Percentiles rank a stretch among this genome's conserved stretches.
These are phyloP conservation scores for Petrocephalus microphthalmus DNA, from an alignment of 2,113 vertebrate species.

Conservation along the genomic window DNA sequence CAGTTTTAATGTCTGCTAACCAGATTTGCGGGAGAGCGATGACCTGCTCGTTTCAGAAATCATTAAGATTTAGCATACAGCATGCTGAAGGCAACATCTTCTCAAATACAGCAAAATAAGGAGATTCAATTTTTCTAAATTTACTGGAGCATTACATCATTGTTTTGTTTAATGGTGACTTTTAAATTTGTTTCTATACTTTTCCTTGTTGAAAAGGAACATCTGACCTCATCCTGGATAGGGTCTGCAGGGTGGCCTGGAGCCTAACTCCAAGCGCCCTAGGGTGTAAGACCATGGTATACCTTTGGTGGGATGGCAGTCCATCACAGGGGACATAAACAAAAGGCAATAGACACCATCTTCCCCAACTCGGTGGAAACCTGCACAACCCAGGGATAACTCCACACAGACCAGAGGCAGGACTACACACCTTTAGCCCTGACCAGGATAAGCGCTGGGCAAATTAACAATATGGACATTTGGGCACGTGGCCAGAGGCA, in stretches of 20 bases:
- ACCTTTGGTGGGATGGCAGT: not conserved
- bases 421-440: not conserved
- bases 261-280: not conserved
- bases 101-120: not conserved
- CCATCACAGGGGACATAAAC: not conserved
- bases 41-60: not conserved
- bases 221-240: not conserved
- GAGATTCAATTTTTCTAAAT: not conserved
- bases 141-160: not conserved
- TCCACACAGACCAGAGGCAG: not conserved
- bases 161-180: not conserved
- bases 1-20: not conserved
- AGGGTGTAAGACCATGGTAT: not conserved
- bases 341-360: not conserved
- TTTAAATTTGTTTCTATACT: not conserved
- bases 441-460: too few relatives aligned
- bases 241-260: not conserved
- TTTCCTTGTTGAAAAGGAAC: not conserved
- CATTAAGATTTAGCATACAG: not conserved
- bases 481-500: too few relatives aligned
- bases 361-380: not conserved
- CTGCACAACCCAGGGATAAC: not conserved
- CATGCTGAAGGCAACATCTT: not conserved
- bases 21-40: not conserved
- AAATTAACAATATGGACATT: too few relatives aligned